phyloP scores from a whole-genome alignment of 2,113 vertebrate genomes.

The Phalacrocorax aristotelis region DNA sequence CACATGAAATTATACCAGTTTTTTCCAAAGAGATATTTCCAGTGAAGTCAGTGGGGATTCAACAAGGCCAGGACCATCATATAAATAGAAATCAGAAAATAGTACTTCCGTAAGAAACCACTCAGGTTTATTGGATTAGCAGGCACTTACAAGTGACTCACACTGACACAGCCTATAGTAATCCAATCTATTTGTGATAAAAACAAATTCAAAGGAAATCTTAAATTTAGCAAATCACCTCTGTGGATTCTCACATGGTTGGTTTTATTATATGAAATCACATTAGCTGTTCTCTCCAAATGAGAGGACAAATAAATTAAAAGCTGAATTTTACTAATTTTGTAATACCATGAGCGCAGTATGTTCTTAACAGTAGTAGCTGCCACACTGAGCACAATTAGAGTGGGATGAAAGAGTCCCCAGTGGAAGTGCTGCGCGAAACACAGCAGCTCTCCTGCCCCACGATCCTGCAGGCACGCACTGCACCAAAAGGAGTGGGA shows the following conservation, averaged over 20 bases:
- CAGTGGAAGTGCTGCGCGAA: not conserved
- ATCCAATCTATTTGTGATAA: slow-evolving; percentile 22
- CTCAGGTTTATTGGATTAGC: slow-evolving; percentile 56
- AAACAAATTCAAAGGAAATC: slow-evolving; percentile 20
- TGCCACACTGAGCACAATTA: not conserved
- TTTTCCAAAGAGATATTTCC: slow-evolving; percentile 5
- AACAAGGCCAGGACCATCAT: not conserved
- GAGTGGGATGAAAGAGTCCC: not conserved
- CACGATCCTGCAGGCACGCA: accelerated
- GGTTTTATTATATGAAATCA: not conserved
- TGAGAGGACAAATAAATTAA: not conserved
- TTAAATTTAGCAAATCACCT: slow-evolving; percentile 32
- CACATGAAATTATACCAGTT: not conserved
- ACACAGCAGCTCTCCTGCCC: not conserved
- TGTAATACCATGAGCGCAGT: not conserved
- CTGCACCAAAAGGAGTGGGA: not conserved
- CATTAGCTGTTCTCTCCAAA: slow-evolving; percentile 5
- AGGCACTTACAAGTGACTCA: slow-evolving; percentile 61
- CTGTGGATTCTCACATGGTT: not conserved
- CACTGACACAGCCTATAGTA: slow-evolving; percentile 1
- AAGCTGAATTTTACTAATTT: not conserved
- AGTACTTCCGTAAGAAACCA: slow-evolving; percentile 31
- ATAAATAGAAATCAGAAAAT: slow-evolving; percentile 51
- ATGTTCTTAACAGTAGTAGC: not conserved
- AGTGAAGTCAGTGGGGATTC: not conserved